Evolutionary conservation across 1,140 invertebrate genomes (phyloP).

Genomic region (Ips nitidus): DNA sequence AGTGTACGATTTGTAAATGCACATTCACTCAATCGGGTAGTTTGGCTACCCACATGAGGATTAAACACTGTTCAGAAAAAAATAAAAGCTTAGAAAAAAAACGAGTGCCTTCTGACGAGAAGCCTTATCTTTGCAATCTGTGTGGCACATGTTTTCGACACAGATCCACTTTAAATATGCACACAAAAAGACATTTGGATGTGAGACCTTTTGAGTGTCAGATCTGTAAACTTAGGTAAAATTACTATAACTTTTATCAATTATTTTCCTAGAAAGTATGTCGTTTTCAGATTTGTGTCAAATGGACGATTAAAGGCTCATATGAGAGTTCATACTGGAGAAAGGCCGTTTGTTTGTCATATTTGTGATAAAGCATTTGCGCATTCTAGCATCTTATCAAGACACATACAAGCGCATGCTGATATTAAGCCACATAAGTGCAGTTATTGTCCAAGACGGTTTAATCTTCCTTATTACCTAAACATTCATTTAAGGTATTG

Average conservation of each 20-base stretch:
- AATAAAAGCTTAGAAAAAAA: constrained; percentile 14
- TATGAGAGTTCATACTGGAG: constrained; percentile 56
- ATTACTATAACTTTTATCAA: neutral
- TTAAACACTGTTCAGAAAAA: constrained; percentile 38
- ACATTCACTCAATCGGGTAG: constrained; percentile 61
- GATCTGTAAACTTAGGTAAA: constrained; percentile 41
- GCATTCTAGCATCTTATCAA: constrained; percentile 52
- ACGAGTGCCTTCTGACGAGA: neutral
- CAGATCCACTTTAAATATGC: constrained; percentile 35
- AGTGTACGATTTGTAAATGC: constrained; percentile 61
- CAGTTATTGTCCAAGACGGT: constrained; percentile 55
- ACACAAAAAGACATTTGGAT: constrained; percentile 36
- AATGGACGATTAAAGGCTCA: constrained; percentile 35
- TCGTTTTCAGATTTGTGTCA: constrained; percentile 40
- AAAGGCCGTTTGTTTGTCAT: constrained; percentile 56
- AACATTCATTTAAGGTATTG: constrained; percentile 54
- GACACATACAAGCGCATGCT: constrained; percentile 63
- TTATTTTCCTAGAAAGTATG: neutral
- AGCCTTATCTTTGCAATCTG: constrained; percentile 23
- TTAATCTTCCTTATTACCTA: constrained; percentile 40
- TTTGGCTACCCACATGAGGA: constrained; percentile 53
- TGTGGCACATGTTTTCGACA: constrained; percentile 37
- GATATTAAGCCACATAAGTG: constrained; percentile 62
- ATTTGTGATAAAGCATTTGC: constrained; percentile 59
- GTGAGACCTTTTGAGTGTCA: constrained; percentile 35